Evolutionary conservation across 2,113 vertebrate genomes (phyloP), one percentile per base, ranked within the genome.

Genomic region (Prochilodus magdalenae): DNA sequence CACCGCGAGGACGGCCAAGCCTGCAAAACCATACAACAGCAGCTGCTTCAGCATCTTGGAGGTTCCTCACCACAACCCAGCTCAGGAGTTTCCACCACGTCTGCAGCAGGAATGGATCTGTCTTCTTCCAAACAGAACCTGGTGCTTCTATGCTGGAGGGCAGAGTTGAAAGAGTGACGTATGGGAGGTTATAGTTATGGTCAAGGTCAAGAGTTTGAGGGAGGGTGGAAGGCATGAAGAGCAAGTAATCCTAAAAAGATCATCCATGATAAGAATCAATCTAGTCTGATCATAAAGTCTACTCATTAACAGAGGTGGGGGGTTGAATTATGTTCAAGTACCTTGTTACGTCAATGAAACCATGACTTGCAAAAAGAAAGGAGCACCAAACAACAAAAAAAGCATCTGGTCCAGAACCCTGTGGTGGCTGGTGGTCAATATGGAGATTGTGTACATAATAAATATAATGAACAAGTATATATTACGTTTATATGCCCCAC

Each of bases 11-110:
- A 83, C 4, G 0, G 27, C 87, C 12, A 78, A 78, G 1, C 82
- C 85, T 15, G 87, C 87, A 15, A 90, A 5, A 73, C 76, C 18
- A n/a, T 83, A 90, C 12, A 92, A 72, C 67, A 94, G 40, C 66
- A 90, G 55, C 79, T 85, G 11, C 86, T 89, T 93, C 66, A 92
- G 83, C 93, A 94, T 94, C n/a, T 36, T 90, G 59, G 51, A 72
- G n/a, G 40, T 69, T 51, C 70, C 16, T 49, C 16, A 16, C 36
- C 22, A 44, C 40, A 11, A 10, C 40, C 40, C 11, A 20, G n/a
- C 24, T 7, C 3, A 22, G 53, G 53, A 24, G 7, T 60, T 60
- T n/a, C n/a, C n/a, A 60, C 57, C 36, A 67, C 36, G 16, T 26
- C 59, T 60, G n/a, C 26, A n/a, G 44, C 47, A 6, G 29, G 53